These are phyloP conservation scores for Drosophila eohydei DNA, from an alignment of 2,888 invertebrate genomes.

Conservation along the genomic window DNA sequence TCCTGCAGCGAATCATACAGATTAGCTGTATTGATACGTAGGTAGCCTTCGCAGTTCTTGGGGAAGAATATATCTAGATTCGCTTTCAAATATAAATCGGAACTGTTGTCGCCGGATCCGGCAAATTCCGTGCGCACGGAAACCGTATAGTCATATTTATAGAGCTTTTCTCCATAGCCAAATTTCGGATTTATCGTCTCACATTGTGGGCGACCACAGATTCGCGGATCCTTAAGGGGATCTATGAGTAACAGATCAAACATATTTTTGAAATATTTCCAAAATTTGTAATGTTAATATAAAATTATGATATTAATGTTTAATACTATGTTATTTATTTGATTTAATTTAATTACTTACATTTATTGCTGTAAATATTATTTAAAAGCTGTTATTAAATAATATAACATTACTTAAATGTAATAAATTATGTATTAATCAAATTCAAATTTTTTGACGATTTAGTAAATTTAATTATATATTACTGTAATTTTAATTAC, in stretches of 20 bases:
- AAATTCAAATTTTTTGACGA: too few species aligned
- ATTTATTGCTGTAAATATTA: too few species aligned
- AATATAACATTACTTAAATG: too few species aligned
- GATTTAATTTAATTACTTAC: too few species aligned
- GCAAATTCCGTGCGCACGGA: constrained; percentile 90
- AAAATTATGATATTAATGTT: too few species aligned
- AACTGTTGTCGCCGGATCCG: constrained; percentile 90
- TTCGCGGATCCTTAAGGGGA: constrained; percentile 89
- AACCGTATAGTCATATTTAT: constrained; percentile 90
- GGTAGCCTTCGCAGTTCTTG: constrained; percentile 90
- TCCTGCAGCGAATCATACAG: constrained; percentile 86
- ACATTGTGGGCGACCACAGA: constrained; percentile 90
- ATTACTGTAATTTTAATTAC: too few species aligned
- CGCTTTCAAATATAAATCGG: constrained; percentile 88
- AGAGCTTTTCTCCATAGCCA: constrained; percentile 82
- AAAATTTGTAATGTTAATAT: background rate
- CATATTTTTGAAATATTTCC: background rate
- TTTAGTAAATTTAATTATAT: too few species aligned
- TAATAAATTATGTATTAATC: too few species aligned
- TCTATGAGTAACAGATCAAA: constrained; percentile 85
- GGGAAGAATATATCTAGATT: constrained; percentile 88
- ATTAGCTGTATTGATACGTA: constrained; percentile 87
- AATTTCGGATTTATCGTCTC: constrained; percentile 82
- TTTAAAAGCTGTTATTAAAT: too few species aligned
- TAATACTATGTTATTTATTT: too few species aligned